Base-by-base conservation (phyloP, 2,797 vertebrate genomes). In the Spinus olivaceus region DNA sequence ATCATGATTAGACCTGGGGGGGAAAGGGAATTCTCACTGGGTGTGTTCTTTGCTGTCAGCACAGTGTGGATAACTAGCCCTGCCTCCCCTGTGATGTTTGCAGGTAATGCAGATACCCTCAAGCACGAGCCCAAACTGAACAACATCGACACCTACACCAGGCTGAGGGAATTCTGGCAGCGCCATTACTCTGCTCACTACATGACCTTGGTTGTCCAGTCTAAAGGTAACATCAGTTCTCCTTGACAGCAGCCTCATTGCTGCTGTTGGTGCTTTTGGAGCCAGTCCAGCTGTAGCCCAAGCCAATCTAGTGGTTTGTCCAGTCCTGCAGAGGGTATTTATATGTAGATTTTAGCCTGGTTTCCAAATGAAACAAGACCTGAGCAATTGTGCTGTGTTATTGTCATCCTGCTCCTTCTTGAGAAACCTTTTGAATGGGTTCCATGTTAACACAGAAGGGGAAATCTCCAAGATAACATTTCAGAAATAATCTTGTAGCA, bases 141-240 rank as follows among this genome's bases (percentile, higher is more conserved):
- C 22, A 98, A 98, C 42, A 99, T 99, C 71, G 98, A 99, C 97
- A 99, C 98, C 67, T 99, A 99, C 91, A 95, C 98, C 86, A 97
- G 98, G 33, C 97, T 99, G 90, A 96, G 98, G 88, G 98, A 98
- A 28, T 99, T 99, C 98, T 99, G 99, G 98, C 98, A 96, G 95
- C 98, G 95, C 91, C 98, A 98, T 81, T 99, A 99, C 97, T 99
- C 99, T 22, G 99, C 99, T 85, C 99, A 99, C 76, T 99, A 99
- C 94, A 99, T 99, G 99, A 99, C 99, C 39, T 98, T 99, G 70
- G 97, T 98, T 27, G 98, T 99, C 41, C 99, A 99, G 88, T 99
- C 99, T 72, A 99, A 98, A 99, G 99, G 99, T 99, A 98, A 95
- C 85, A 9, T 49, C 79, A 54, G 10, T 14, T 80, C 60, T 91